Base-by-base conservation (phyloP, 2,113 vertebrate species). In the Peromyscus californicus region DNA sequence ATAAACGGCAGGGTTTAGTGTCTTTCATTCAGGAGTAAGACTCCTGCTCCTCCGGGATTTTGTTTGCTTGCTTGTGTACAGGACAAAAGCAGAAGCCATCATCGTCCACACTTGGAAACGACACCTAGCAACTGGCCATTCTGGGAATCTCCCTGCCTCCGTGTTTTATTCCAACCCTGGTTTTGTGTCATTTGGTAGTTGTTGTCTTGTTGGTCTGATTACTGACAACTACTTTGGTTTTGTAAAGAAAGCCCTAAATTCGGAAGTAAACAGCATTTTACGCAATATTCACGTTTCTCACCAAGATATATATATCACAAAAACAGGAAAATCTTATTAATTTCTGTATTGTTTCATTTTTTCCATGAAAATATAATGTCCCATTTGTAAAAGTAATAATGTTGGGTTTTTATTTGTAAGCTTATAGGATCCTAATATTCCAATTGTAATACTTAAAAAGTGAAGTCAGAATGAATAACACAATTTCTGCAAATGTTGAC, bases 61-160 rank as follows among this genome's bases (percentile, higher is more conserved):
- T 22, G 29, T 29, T 39, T 93, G 82, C 59, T 85, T 84, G 59
- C 24, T 15, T 31, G 15, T 63, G 59, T 33, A 16, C 51, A 69
- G 15, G 39, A 61, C 10, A 74, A 33, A 69, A 76, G 6, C 10
- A 85, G 65, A 90, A 69, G 24, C 15, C 70, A 89, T 89, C 48
- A 74, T 33, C 95, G 83, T 94, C 59, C 84, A 26, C 10, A 57
- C 89, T 96, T 89, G 11, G 45, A 92, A 82, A 94, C 95, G 48
- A 90, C 12, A 75, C 10, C 39, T 74, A 36, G 3, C 33, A 67
- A 61, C 31, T 26, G n/a, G 8, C 69, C 16, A 51, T 42, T 67
- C 69, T 2, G 76, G n/a, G 6, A 67, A 63, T 91, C 92, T 69
- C 94, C 24, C 63, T 57, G 19, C 5, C 7, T 76, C 89, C 10